Conservation (phyloP, 2,113 vertebrate genomes). For the Varanus salvator region DNA sequence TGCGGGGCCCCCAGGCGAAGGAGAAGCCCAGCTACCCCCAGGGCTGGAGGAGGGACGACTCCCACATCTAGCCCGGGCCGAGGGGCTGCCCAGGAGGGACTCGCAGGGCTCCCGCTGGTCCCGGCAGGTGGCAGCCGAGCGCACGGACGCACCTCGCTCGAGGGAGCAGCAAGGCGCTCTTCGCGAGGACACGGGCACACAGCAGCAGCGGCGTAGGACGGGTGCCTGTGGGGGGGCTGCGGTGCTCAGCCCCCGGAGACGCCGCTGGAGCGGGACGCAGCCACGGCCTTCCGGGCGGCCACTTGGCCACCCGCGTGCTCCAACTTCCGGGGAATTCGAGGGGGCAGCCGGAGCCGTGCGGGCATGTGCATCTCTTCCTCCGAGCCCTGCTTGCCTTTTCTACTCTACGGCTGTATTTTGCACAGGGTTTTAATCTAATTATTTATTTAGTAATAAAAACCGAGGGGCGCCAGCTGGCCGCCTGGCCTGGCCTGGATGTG, state of each 20-base stretch:
- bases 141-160: too few relatives aligned
- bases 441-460: slow-evolving; percentile 73
- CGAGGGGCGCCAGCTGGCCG: background rate
- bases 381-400: background rate
- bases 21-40: slow-evolving; percentile 54
- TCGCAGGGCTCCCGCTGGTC: too few relatives aligned
- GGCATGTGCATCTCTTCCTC: fast-evolving
- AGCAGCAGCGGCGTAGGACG: too few relatives aligned
- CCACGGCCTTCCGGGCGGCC: too few relatives aligned
- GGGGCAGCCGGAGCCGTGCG: background rate
- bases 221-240: too few relatives aligned
- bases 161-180: too few relatives aligned
- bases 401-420: slow-evolving; percentile 62
- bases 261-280: too few relatives aligned
- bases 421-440: slow-evolving; percentile 59
- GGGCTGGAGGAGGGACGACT: slow-evolving; percentile 67
- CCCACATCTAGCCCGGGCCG: slow-evolving; percentile 52
- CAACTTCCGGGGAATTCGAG: background rate
- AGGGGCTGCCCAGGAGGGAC: background rate
- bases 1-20: slow-evolving; percentile 23
- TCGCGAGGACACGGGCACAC: too few relatives aligned
- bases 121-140: too few relatives aligned
- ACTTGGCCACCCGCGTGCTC: background rate
- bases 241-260: too few relatives aligned
- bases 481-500: background rate